Percentiles rank a stretch among this genome's conserved stretches.
phyloP scores from a whole-genome alignment of 2,797 vertebrate species.

The Pampus argenteus region DNA sequence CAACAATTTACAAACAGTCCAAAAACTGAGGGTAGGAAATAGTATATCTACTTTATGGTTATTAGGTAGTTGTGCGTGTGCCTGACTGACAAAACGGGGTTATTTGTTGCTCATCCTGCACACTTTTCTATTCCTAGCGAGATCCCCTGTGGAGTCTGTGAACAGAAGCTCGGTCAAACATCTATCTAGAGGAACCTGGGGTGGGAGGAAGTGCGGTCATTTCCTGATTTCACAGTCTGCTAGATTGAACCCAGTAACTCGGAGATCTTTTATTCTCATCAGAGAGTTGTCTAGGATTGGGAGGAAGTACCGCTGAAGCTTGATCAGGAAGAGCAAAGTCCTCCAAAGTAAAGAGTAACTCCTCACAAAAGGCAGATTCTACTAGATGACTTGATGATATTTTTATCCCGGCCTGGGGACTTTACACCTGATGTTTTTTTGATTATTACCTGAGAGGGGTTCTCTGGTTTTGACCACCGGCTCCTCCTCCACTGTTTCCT shows the following conservation, averaged over 20 bases:
- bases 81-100: conserved; percentile 43
- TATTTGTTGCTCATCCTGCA: conserved; percentile 54
- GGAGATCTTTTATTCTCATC: conserved; percentile 57
- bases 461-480: conserved; percentile 82
- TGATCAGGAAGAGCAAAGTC: conserved; percentile 33
- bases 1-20: background rate
- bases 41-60: background rate
- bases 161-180: conserved; percentile 61
- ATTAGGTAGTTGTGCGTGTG: conserved; percentile 22
- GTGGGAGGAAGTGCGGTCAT: conserved; percentile 71
- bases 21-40: background rate
- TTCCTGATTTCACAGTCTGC: conserved; percentile 78
- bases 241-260: conserved; percentile 74
- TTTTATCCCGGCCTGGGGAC: background rate
- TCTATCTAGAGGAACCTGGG: conserved; percentile 67
- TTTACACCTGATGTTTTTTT: conserved; percentile 16
- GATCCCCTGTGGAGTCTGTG: conserved; percentile 55
- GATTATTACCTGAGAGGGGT: conserved; percentile 84
- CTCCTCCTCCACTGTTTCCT: conserved; percentile 81
- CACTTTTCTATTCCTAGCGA: conserved; percentile 48
- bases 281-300: conserved; percentile 57
- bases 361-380: background rate
- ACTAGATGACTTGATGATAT: background rate
- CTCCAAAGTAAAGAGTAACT: conserved; percentile 11
- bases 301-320: conserved; percentile 51